These are phyloP conservation scores for Ochlodes sylvanus DNA, from an alignment of 2,888 invertebrate species.

Conservation along the genomic window DNA sequence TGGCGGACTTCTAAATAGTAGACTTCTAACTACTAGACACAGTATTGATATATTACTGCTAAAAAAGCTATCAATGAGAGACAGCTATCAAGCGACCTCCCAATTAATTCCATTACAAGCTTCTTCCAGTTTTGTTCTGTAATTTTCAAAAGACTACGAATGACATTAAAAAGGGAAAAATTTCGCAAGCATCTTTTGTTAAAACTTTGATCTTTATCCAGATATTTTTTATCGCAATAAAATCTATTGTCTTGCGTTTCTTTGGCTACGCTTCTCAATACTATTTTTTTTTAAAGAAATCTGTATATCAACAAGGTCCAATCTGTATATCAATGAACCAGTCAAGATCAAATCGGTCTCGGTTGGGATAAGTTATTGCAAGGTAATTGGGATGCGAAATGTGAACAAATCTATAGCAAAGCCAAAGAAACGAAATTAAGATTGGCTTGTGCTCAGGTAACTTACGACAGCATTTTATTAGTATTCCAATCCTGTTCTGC, in stretches of 20 bases:
- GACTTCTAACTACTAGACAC: too few species aligned
- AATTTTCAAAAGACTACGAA: constrained; percentile 29
- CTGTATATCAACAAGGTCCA: constrained; percentile 19
- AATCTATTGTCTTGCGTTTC: constrained; percentile 24
- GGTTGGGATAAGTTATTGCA: background rate
- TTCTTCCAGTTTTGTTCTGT: constrained; percentile 25
- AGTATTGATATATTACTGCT: too few species aligned
- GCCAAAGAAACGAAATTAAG: too few species aligned
- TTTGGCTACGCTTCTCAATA: constrained; percentile 32
- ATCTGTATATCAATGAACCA: background rate
- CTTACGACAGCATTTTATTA: too few species aligned
- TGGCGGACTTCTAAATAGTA: too few species aligned
- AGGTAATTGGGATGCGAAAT: too few species aligned
- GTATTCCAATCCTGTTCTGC: too few species aligned
- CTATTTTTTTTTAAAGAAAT: constrained; percentile 26
- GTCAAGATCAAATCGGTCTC: background rate
- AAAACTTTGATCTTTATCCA: constrained; percentile 32
- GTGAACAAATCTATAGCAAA: too few species aligned
- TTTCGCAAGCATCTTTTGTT: constrained; percentile 35
- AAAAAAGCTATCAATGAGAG: background rate
- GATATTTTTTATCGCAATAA: constrained; percentile 37
- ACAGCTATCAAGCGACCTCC: constrained; percentile 10
- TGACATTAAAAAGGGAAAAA: constrained; percentile 16
- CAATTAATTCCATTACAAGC: constrained; percentile 22
- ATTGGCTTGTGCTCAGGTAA: too few species aligned